phyloP scores from a whole-genome alignment of 2,797 vertebrate genomes.

The Crenichthys baileyi region DNA sequence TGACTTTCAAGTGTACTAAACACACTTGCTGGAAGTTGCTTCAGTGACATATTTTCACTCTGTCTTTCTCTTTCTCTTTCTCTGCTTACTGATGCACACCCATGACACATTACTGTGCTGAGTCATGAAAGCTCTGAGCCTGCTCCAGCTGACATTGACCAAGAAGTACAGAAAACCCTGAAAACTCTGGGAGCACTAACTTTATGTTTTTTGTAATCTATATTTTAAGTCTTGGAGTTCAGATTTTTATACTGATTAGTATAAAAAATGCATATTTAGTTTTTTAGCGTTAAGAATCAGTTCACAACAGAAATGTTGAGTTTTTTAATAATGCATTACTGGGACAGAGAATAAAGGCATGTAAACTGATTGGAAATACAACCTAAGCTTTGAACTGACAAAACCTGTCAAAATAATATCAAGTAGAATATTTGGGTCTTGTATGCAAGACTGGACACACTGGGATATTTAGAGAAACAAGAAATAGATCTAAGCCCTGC shows the following conservation, averaged over 20 bases:
- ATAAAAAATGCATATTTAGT: background rate
- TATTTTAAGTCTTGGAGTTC: background rate
- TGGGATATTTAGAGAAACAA: no score
- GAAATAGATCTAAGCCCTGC: no score
- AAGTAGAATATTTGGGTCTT: background rate
- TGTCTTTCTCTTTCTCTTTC: background rate
- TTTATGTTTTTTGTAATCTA: background rate
- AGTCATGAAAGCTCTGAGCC: constrained; percentile 16
- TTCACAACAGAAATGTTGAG: background rate
- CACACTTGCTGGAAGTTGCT: background rate
- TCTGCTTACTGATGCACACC: background rate
- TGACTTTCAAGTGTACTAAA: background rate
- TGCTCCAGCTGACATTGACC: constrained; percentile 1
- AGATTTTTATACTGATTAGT: background rate
- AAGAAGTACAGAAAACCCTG: background rate
- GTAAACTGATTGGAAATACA: background rate
- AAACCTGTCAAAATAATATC: background rate
- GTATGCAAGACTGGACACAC: background rate
- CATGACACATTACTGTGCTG: constrained; percentile 1
- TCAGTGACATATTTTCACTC: background rate
- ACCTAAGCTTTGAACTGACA: background rate
- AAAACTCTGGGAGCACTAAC: background rate
- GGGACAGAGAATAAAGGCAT: background rate
- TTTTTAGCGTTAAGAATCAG: background rate
- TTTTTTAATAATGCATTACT: background rate